Conservation (phyloP, 2,113 vertebrate genomes). For the Bungarus multicinctus region DNA sequence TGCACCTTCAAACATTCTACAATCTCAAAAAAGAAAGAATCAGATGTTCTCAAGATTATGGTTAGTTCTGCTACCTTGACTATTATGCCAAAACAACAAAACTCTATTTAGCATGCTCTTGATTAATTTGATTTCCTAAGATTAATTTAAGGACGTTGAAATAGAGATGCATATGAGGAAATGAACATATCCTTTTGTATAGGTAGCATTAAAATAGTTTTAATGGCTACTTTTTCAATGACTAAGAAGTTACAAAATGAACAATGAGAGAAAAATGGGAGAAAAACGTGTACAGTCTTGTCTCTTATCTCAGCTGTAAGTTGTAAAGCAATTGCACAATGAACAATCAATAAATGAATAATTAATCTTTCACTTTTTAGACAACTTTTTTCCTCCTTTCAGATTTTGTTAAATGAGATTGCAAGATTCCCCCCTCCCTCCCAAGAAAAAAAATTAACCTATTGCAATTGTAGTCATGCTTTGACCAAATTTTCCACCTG, state of each 20-base stretch:
- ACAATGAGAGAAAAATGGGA: not conserved
- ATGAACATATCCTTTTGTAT: not conserved
- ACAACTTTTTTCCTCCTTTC: not conserved
- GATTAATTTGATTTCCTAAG: not conserved
- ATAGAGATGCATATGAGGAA: not conserved
- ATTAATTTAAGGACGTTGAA: not conserved
- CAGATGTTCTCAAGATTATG: not conserved
- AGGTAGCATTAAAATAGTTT: not conserved
- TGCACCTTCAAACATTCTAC: not conserved
- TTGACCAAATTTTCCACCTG: slow-evolving; percentile 2
- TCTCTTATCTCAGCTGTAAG: not conserved
- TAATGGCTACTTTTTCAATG: not conserved
- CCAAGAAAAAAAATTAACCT: not conserved
- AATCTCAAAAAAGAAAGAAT: not conserved
- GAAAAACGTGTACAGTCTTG: rapidly evolving
- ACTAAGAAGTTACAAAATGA: not conserved
- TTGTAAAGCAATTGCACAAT: not conserved
- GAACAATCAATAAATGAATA: not conserved
- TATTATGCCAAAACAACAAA: not conserved
- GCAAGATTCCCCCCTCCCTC: not conserved
- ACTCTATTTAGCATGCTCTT: not conserved
- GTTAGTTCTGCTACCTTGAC: not conserved
- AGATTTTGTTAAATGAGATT: not conserved
- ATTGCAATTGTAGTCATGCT: not conserved
- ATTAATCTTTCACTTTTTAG: not conserved